Evolutionary conservation across 92 coral and sea anemone genomes (phyloP), one percentile per base, ranked within the genome.

Genomic region (Metridium senile): DNA sequence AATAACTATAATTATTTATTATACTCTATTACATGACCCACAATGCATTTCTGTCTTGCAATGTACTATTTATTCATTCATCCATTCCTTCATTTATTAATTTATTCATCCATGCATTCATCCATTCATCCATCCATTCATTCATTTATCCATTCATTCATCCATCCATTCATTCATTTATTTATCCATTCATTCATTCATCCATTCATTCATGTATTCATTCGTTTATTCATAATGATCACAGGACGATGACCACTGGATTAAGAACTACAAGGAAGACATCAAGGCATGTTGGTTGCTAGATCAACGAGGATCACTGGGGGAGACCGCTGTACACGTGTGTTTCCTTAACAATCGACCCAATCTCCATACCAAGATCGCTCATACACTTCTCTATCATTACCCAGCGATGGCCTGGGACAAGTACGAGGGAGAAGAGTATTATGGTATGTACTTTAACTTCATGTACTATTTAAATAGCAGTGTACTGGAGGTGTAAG

Each of bases 361-460:
- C 10, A 45, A 58, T 35, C 26, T 71, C 22, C 89, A 89, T 65
- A 89, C 84, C 19, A 76, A 79, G 83, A 91, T 91, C 11, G 97
- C 97, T 7, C 68, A 78, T 54, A 83, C 83, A 33, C 77, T 91
- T 21, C 71, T 91, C 29, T 31, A 80, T 58, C 84, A 78, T 10
- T 91, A 91, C 58, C 97, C 97, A 26, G 78, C 91, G 8, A 78
- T 91, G 91, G 97, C 97, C 7, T 30, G 81, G 85, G 97, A 91
- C 76, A 86, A 79, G 78, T 91, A 91, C 47, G 97, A 91, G 70
- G 85, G 88, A 11, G 89, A 66, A 1, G 93, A 88, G 34, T 91
- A 49, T 51, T 88, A 75, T 67, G 97, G 97, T 91, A 61, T 82
- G 89, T 29, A 13, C 13, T 39, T 59, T 22, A 7, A 45, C 52